Evolutionary conservation across 35 echinoderm and acorn worm genomes (phyloP), one percentile per base, ranked within the genome.

Genomic region (Eucidaris tribuloides): DNA sequence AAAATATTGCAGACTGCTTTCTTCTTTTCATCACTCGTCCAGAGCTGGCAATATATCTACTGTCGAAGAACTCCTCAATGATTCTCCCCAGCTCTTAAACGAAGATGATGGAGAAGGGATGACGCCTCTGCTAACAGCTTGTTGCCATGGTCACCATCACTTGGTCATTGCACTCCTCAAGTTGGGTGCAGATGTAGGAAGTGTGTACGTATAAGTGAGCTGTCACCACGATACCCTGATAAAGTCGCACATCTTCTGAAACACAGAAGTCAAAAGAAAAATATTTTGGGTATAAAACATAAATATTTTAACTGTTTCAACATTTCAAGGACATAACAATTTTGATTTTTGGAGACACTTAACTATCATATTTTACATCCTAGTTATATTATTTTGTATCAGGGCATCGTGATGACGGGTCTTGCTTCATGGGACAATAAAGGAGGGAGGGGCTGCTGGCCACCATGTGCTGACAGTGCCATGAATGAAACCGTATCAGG

Each of bases 41-140:
- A 72, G 66, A 43, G 66, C 66, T 43, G 66, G 66, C 43, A 40
- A 41, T 24, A 19, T 72, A 15, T 7, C 11, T 7, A 40, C 33
- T 43, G 66, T 72, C 5, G 66, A 72, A 35, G 66, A 72, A 35
- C 66, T 72, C 19, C 66, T 72, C 37, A 32, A 22, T 9, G 25
- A 72, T 20, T 40, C 37, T 2, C 66, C 66, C 7, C 23, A 33
- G 13, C 66, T 72, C 66, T 20, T 72, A 9, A 72, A 72, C 36
- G 66, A 72, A 0, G 66, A 72, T 13, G 66, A 72, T n/a, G 33
- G 36, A 19, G 35, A 72, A 24, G 66, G 66, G 38, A 72, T 72
- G 66, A 72, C 66, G 24, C 66, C 66, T 1, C 43, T 72, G 36
- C 66, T 72, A 7, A 72, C 19, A 72, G 66, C 66, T n/a, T 72